Conservation (phyloP, 53 echinoderm and acorn worm species). For the Luidia sarsii region DNA sequence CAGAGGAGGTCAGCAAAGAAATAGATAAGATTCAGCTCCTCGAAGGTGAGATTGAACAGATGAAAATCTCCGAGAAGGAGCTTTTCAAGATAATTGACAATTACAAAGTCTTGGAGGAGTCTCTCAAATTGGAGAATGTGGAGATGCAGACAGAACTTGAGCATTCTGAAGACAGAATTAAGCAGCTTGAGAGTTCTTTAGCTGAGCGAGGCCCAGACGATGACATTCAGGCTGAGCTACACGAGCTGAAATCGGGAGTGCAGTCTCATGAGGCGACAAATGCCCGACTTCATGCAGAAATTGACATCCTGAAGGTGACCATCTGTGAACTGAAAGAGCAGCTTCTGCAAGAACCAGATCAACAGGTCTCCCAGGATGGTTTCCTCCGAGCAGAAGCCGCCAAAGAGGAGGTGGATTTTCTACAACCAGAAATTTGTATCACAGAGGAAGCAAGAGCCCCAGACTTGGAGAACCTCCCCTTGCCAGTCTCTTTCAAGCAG, state of each 20-base stretch:
- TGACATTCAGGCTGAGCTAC: constrained; percentile 35
- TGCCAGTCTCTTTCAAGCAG: constrained; percentile 18
- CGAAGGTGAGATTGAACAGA: constrained; percentile 34
- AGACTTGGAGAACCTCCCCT: background rate
- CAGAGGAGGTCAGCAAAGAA: background rate
- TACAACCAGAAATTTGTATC: constrained; percentile 9
- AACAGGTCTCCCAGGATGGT: constrained; percentile 36
- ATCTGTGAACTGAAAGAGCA: constrained; percentile 28
- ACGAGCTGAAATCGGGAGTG: constrained; percentile 15
- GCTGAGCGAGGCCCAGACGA: constrained; percentile 24
- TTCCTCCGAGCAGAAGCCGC: background rate
- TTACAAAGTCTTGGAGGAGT: constrained; percentile 30
- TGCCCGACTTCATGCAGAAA: constrained; percentile 14
- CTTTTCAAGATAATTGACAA: constrained; percentile 25
- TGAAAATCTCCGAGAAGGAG: constrained; percentile 40
- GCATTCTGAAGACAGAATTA: constrained; percentile 31
- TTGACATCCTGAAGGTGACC: constrained; percentile 11
- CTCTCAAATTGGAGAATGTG: background rate
- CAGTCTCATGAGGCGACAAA: constrained; percentile 25
- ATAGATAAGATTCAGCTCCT: constrained; percentile 25
- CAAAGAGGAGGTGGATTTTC: background rate
- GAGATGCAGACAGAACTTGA: constrained; percentile 32
- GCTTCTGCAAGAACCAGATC: constrained; percentile 32
- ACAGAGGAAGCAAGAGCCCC: background rate
- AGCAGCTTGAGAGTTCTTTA: constrained; percentile 31